These are phyloP conservation scores for Cyclargus thomasi DNA, from an alignment of 1,140 invertebrate species.

Conservation along the genomic window DNA sequence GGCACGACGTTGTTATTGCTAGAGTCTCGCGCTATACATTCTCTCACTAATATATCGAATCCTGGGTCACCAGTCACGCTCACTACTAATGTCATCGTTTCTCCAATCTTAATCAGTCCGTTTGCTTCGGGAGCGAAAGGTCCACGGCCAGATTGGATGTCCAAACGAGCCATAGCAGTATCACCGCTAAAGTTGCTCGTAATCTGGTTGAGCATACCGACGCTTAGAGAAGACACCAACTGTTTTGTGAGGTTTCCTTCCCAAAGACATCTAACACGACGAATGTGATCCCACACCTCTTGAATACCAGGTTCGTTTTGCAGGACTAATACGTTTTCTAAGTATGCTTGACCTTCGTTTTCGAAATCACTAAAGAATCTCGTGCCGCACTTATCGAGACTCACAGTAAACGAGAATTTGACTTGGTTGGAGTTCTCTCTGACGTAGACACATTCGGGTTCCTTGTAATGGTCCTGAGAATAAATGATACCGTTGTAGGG, in stretches of 20 bases:
- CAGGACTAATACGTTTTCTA: slow-evolving; percentile 87
- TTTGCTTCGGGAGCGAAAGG: slow-evolving; percentile 85
- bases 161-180: slow-evolving; percentile 85
- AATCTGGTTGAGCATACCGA: slow-evolving; percentile 88
- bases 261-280: slow-evolving; percentile 87
- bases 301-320: slow-evolving; percentile 88
- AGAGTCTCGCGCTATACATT: slow-evolving; percentile 85
- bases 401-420: slow-evolving; percentile 85
- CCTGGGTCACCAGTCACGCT: slow-evolving; percentile 86
- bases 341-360: slow-evolving; percentile 83
- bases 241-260: slow-evolving; percentile 87
- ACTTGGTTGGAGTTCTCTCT: slow-evolving; percentile 80
- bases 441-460: slow-evolving; percentile 84
- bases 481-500: slow-evolving; percentile 87
- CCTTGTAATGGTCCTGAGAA: slow-evolving; percentile 85
- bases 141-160: slow-evolving; percentile 86
- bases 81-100: slow-evolving; percentile 88
- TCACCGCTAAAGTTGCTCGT: slow-evolving; percentile 89
- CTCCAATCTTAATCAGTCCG: slow-evolving; percentile 88
- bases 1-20: slow-evolving; percentile 79
- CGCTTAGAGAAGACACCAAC: slow-evolving; percentile 82
- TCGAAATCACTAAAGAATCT: slow-evolving; percentile 87
- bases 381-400: slow-evolving; percentile 86
- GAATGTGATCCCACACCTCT: slow-evolving; percentile 88
- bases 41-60: slow-evolving; percentile 86